Percentiles rank a stretch among this genome's conserved stretches.
phyloP scores from a whole-genome alignment of 1,140 invertebrate species.

The Ceratina calcarata region DNA sequence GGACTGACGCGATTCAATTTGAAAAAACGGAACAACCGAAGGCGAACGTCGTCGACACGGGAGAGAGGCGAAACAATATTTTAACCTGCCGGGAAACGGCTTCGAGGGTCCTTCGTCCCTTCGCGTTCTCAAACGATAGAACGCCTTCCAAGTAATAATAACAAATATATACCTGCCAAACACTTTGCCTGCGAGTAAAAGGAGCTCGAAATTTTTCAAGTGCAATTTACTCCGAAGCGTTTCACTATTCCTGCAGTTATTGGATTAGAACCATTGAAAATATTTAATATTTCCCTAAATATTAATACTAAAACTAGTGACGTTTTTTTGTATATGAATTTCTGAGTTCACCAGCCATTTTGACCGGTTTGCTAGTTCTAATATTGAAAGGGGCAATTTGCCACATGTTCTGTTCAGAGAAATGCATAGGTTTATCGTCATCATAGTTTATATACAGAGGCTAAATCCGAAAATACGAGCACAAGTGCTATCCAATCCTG shows the following conservation, averaged over 20 bases:
- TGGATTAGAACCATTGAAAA: too few relatives aligned
- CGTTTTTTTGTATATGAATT: too few relatives aligned
- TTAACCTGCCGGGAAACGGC: slow-evolving; percentile 28
- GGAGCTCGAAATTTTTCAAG: neutral
- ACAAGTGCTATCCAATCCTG: too few relatives aligned
- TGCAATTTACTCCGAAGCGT: neutral
- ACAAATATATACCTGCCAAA: slow-evolving; percentile 13
- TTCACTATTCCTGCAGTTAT: neutral
- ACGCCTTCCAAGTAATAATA: slow-evolving; percentile 17
- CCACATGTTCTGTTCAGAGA: too few relatives aligned
- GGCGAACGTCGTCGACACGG: slow-evolving; percentile 24
- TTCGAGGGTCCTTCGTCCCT: neutral
- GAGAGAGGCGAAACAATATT: slow-evolving; percentile 50
- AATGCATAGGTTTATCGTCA: too few relatives aligned
- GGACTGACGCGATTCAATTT: slow-evolving; percentile 57
- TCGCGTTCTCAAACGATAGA: neutral
- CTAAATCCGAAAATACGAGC: too few relatives aligned
- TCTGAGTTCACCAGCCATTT: too few relatives aligned
- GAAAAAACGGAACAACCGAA: slow-evolving; percentile 59
- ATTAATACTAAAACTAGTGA: too few relatives aligned
- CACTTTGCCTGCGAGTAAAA: slow-evolving; percentile 11
- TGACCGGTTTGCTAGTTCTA: too few relatives aligned
- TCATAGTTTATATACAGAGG: too few relatives aligned
- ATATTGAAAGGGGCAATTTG: too few relatives aligned
- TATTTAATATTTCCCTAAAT: too few relatives aligned